Evolutionary conservation across 2,797 vertebrate species (phyloP).

Genomic region (Pangasius sanitwongsei): DNA sequence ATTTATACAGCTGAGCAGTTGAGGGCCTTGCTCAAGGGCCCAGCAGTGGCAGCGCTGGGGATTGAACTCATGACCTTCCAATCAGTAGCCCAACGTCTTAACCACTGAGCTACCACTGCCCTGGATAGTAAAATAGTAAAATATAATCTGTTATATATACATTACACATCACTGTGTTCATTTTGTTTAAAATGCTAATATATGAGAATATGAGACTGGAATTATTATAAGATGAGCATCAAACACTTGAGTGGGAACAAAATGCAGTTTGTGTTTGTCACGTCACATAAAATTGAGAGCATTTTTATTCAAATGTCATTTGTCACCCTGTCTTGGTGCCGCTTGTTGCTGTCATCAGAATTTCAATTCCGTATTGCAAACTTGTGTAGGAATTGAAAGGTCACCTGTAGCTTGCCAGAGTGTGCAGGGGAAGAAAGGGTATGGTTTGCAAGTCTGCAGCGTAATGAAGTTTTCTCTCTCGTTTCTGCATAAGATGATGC

Average conservation of each 20-base stretch:
- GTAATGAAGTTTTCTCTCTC: neutral
- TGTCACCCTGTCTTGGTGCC: neutral
- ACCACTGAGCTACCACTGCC: no score
- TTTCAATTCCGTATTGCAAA: neutral
- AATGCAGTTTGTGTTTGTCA: neutral
- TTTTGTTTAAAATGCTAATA: neutral
- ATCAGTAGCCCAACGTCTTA: no score
- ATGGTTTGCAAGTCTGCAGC: neutral
- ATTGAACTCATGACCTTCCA: no score
- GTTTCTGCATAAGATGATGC: neutral
- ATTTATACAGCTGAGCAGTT: no score
- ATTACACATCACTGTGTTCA: neutral
- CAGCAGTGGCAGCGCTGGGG: no score
- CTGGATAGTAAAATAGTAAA: neutral
- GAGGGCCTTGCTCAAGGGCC: no score
- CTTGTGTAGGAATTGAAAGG: slow-evolving; percentile 10
- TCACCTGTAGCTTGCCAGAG: slow-evolving; percentile 8
- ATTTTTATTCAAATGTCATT: neutral
- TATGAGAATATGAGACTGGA: neutral
- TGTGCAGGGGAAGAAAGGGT: neutral
- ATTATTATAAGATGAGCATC: neutral
- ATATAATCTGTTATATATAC: neutral
- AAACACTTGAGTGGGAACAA: neutral
- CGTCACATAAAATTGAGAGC: neutral
- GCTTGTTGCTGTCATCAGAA: neutral